These are phyloP conservation scores for Rhogogaster chlorosoma DNA, from an alignment of 2,888 invertebrate species.

Conservation along the genomic window DNA sequence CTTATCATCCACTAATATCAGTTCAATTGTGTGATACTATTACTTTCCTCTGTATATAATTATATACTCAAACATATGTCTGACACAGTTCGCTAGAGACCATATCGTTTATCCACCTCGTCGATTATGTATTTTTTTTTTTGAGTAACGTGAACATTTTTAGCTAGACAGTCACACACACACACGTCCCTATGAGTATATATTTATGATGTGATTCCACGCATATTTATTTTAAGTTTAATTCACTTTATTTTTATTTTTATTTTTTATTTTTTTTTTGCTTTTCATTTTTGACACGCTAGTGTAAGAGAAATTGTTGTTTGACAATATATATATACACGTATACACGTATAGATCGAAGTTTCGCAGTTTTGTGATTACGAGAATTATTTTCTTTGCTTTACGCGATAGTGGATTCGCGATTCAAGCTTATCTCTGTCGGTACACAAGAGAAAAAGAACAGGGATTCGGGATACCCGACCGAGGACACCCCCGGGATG, in stretches of 20 bases:
- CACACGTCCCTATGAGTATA: background rate
- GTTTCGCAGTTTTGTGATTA: background rate
- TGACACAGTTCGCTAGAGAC: background rate
- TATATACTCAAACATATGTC: background rate
- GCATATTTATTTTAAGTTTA: background rate
- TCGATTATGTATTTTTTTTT: background rate
- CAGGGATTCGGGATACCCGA: constrained; percentile 57
- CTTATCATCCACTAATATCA: background rate
- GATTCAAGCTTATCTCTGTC: constrained; percentile 70
- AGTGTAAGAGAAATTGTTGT: background rate
- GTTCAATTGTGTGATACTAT: background rate
- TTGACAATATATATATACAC: background rate
- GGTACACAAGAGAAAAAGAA: constrained; percentile 65
- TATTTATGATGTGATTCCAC: background rate
- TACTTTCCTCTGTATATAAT: no score
- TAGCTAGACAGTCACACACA: background rate
- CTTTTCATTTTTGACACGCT: background rate
- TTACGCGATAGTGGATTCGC: constrained; percentile 67
- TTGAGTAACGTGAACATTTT: background rate
- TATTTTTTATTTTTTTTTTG: background rate
- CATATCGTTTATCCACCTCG: background rate
- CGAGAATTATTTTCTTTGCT: constrained; percentile 6
- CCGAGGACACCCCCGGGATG: constrained; percentile 64
- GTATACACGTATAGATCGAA: background rate
- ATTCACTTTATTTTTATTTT: background rate